Conservation (phyloP, 2,797 vertebrate genomes). For the Agapornis canus region DNA sequence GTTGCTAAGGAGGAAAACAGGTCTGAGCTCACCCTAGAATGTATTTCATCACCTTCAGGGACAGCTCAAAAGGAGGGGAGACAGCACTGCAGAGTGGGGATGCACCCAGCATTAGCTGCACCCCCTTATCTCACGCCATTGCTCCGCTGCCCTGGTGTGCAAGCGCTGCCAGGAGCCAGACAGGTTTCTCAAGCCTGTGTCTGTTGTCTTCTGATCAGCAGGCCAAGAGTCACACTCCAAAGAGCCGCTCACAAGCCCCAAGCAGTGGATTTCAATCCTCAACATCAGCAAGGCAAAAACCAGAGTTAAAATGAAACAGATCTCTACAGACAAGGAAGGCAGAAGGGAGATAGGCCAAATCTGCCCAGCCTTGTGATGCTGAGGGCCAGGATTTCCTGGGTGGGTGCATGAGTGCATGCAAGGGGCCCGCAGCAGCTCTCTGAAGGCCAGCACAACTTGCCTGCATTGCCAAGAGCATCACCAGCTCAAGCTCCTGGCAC, state of each 20-base stretch:
- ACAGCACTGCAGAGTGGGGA: rapidly evolving
- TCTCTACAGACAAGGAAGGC: neutral
- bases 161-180: neutral
- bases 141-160: neutral
- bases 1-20: neutral
- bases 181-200: neutral
- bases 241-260: neutral
- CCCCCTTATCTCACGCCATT: neutral
- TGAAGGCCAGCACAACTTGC: rapidly evolving
- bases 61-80: neutral
- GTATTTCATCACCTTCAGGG: neutral
- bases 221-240: neutral
- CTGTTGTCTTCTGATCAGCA: neutral
- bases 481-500: neutral
- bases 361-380: rapidly evolving
- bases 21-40: neutral
- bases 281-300: neutral
- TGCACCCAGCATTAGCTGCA: neutral
- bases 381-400: rapidly evolving
- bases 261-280: constrained; percentile 5
- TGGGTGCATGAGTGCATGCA: neutral
- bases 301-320: neutral
- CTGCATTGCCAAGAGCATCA: neutral
- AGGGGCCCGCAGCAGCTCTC: neutral
- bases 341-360: neutral